Conservation (phyloP, 1,140 invertebrate species). For the Caenorhabditis remanei region DNA sequence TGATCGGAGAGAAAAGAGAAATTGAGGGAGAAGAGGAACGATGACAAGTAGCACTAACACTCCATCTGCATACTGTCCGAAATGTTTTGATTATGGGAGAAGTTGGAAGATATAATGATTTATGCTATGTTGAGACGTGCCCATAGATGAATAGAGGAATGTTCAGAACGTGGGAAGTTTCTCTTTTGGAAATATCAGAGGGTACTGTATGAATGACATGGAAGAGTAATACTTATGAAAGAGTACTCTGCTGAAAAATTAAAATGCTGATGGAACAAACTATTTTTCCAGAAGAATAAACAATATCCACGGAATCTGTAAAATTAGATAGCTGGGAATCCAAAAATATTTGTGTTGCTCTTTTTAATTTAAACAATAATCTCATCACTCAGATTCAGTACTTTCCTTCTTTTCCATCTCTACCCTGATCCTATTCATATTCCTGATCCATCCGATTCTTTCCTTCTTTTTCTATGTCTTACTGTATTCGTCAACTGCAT, state of each 20-base stretch:
- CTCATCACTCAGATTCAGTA: not conserved
- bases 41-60: slow-evolving; percentile 9
- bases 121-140: not conserved
- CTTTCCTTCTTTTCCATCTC: not conserved
- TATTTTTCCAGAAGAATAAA: no score
- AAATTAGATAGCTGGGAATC: no score
- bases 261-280: no score
- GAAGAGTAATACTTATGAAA: no score
- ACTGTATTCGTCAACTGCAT: not conserved
- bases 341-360: no score
- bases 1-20: slow-evolving; percentile 49
- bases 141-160: not conserved
- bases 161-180: not conserved
- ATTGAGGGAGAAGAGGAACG: not conserved
- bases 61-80: not conserved
- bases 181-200: no score
- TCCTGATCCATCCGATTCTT: not conserved
- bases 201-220: no score
- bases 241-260: no score
- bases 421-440: not conserved
- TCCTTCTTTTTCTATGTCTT: not conserved
- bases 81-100: slow-evolving; percentile 19
- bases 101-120: not conserved
- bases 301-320: no score
- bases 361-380: not conserved